Conservation (phyloP, 2,113 vertebrate genomes). For the Megaceryle maxima region DNA sequence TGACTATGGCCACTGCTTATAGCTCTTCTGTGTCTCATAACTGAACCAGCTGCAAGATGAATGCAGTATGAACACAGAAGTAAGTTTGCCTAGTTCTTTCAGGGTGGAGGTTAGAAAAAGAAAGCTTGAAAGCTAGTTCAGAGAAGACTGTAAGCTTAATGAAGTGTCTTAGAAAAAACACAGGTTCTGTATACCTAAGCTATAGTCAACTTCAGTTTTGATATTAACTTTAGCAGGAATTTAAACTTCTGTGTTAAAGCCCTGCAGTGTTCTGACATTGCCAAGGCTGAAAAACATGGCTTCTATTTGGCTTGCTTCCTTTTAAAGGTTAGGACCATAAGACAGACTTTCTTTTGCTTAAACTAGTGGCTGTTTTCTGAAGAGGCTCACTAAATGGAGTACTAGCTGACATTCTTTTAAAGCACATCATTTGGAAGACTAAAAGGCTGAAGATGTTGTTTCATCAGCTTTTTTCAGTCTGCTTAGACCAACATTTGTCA, state of each 20-base stretch:
- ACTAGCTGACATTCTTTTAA: background rate
- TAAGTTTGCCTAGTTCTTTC: background rate
- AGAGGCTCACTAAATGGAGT: background rate
- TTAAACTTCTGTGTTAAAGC: background rate
- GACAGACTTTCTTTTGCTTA: background rate
- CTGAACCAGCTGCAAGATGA: background rate
- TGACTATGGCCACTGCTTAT: background rate
- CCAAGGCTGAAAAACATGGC: background rate
- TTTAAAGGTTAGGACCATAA: background rate
- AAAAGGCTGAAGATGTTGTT: background rate
- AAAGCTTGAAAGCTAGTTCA: background rate
- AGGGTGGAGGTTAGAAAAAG: background rate
- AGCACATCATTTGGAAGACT: background rate
- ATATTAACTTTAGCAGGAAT: background rate
- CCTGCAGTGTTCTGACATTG: background rate
- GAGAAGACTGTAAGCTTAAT: background rate
- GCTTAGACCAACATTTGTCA: background rate
- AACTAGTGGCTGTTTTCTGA: background rate
- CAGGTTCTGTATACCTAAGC: background rate
- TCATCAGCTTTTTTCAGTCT: background rate
- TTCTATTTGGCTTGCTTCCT: background rate
- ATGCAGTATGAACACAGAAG: background rate
- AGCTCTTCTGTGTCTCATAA: background rate
- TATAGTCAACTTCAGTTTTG: background rate
- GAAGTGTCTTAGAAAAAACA: background rate